These are phyloP conservation scores for Thymelicus lineola DNA, from an alignment of 2,888 invertebrate genomes.

Conservation along the genomic window DNA sequence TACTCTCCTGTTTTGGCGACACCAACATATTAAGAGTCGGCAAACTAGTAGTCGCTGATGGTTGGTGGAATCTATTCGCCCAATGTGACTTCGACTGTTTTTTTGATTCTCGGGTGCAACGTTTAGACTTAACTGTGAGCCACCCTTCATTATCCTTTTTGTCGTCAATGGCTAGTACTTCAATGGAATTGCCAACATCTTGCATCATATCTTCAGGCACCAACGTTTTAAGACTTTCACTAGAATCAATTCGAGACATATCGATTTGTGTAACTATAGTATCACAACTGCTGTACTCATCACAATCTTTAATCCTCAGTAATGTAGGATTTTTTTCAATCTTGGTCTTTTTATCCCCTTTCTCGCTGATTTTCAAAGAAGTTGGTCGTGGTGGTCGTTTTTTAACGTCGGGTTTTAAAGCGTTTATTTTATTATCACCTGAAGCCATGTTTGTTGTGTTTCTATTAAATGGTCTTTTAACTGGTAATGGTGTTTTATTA, in stretches of 20 bases:
- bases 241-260: constrained; percentile 78
- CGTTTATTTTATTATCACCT: constrained; percentile 61
- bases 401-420: constrained; percentile 60
- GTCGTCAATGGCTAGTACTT: constrained; percentile 76
- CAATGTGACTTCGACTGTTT: constrained; percentile 88
- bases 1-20: constrained; percentile 75
- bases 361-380: constrained; percentile 68
- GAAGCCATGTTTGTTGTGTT: constrained; percentile 58
- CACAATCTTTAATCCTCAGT: constrained; percentile 67
- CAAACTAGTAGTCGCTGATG: constrained; percentile 92
- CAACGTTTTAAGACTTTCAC: constrained; percentile 78
- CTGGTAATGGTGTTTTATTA: constrained; percentile 50
- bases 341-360: constrained; percentile 56
- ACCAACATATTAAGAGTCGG: constrained; percentile 88
- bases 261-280: constrained; percentile 80
- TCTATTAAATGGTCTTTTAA: constrained; percentile 59
- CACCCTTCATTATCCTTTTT: constrained; percentile 89
- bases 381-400: constrained; percentile 65
- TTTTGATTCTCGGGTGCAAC: constrained; percentile 84
- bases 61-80: constrained; percentile 92
- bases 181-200: constrained; percentile 73
- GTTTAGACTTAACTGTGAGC: constrained; percentile 94
- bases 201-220: constrained; percentile 71
- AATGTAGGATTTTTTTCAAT: constrained; percentile 56
- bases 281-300: constrained; percentile 84